phyloP scores from a whole-genome alignment of 2,888 invertebrate species.

The Syritta pipiens region DNA sequence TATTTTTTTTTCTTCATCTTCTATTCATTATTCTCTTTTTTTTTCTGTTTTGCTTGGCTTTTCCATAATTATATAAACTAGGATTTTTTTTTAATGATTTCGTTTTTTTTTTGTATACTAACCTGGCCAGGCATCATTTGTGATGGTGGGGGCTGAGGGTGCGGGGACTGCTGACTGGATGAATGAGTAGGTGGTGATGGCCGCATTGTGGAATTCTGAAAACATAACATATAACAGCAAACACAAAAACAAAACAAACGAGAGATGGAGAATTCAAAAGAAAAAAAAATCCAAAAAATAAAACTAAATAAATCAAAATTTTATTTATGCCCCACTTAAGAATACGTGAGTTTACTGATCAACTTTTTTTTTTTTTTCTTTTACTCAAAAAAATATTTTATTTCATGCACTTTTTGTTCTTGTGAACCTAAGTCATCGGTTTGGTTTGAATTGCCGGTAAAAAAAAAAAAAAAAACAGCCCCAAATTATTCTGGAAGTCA shows the following conservation, averaged over 20 bases:
- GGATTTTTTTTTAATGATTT: too few relatives aligned
- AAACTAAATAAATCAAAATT: too few relatives aligned
- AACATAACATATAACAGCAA: slow-evolving; percentile 75
- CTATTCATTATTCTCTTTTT: slow-evolving; percentile 26
- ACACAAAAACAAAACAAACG: slow-evolving; percentile 47
- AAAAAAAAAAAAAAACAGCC: too few relatives aligned
- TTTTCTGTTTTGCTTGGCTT: slow-evolving; percentile 17
- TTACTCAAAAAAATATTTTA: not conserved
- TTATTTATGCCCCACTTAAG: not conserved
- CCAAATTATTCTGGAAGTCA: too few relatives aligned
- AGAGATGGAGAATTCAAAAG: slow-evolving; percentile 28
- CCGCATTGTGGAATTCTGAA: slow-evolving; percentile 88
- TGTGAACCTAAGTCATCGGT: too few relatives aligned
- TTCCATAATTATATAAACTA: slow-evolving; percentile 1
- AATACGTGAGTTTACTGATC: not conserved
- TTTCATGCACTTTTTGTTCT: too few relatives aligned
- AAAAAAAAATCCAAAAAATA: slow-evolving; percentile 45
- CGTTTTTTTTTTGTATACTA: slow-evolving; percentile 69
- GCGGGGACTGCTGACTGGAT: slow-evolving; percentile 94
- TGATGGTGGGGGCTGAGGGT: slow-evolving; percentile 89
- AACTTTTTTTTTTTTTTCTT: not conserved
- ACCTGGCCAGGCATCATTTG: slow-evolving; percentile 90
- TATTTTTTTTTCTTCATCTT: slow-evolving; percentile 19
- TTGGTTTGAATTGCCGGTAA: too few relatives aligned
- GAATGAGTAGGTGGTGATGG: slow-evolving; percentile 92